Evolutionary conservation across 2,113 vertebrate species (phyloP).

Genomic region (Lampris megalopsis): DNA sequence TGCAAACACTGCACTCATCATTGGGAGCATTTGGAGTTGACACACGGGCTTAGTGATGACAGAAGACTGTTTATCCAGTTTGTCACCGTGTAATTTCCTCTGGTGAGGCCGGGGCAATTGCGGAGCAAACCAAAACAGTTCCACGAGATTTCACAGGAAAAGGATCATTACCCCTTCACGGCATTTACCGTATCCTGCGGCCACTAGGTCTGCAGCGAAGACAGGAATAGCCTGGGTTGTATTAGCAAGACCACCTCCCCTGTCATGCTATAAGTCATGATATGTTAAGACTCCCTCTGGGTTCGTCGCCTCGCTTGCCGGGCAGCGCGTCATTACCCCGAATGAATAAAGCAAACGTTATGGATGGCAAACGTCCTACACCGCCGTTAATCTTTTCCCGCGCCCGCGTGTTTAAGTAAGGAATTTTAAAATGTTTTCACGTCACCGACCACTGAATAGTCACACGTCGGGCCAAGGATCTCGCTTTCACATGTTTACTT

Average conservation of each 20-base stretch:
- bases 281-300: background rate
- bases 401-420: slow-evolving; percentile 28
- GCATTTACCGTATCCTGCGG: slow-evolving; percentile 46
- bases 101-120: slow-evolving; percentile 52
- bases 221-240: slow-evolving; percentile 12
- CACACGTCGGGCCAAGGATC: too few species aligned
- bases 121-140: slow-evolving; percentile 32
- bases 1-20: slow-evolving; percentile 25
- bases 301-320: slow-evolving; percentile 2
- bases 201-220: slow-evolving; percentile 34
- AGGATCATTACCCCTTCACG: slow-evolving; percentile 51
- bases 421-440: background rate
- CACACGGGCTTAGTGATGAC: slow-evolving; percentile 14
- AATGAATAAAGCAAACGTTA: slow-evolving; percentile 15
- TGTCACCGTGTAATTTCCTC: slow-evolving; percentile 47
- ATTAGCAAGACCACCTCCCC: background rate
- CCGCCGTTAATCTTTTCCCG: slow-evolving; percentile 14
- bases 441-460: too few species aligned
- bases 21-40: background rate
- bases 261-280: background rate
- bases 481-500: too few species aligned
- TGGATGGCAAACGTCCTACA: slow-evolving; percentile 1
- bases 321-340: slow-evolving; percentile 23
- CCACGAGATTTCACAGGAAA: slow-evolving; percentile 67
- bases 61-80: slow-evolving; percentile 33